A percentile compares a stretch with the other conserved stretches of the same genome.
phyloP scores from a whole-genome alignment of 2,797 vertebrate genomes.

The Scolopax bukidnonensis region DNA sequence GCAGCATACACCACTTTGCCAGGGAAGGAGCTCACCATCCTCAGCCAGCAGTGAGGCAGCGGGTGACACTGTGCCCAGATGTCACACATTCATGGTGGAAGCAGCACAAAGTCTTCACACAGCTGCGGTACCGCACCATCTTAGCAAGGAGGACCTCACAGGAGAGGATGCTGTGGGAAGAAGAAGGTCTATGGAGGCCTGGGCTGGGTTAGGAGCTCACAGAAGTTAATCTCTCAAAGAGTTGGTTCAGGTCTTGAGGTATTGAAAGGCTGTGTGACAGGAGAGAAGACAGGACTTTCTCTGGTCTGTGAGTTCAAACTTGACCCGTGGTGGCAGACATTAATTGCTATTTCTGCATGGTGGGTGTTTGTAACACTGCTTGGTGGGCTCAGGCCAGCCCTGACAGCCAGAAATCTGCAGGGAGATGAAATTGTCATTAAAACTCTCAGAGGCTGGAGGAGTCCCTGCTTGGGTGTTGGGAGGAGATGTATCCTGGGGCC shows the following conservation, averaged over 20 bases:
- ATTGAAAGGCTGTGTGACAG: background rate
- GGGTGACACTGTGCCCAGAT: fast-evolving
- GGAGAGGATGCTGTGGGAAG: background rate
- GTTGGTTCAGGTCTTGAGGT: fast-evolving
- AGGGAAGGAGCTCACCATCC: background rate
- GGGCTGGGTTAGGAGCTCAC: background rate
- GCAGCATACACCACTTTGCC: background rate
- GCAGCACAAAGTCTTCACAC: background rate
- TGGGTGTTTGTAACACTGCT: background rate
- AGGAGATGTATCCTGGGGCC: background rate
- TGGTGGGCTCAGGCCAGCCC: background rate
- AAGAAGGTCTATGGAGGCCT: background rate
- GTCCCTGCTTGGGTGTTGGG: background rate
- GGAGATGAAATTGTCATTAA: background rate
- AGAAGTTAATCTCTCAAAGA: background rate
- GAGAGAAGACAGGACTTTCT: background rate
- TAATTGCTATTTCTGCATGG: background rate
- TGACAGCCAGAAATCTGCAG: background rate
- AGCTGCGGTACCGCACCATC: background rate
- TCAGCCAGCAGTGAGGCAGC: background rate
- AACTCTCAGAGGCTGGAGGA: background rate
- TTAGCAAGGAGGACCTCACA: background rate
- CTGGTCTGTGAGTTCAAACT: background rate
- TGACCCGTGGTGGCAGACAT: background rate
- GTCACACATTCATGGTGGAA: background rate